These are phyloP conservation scores for Resseliella maxima DNA, from an alignment of 2,888 invertebrate genomes.

Conservation along the genomic window DNA sequence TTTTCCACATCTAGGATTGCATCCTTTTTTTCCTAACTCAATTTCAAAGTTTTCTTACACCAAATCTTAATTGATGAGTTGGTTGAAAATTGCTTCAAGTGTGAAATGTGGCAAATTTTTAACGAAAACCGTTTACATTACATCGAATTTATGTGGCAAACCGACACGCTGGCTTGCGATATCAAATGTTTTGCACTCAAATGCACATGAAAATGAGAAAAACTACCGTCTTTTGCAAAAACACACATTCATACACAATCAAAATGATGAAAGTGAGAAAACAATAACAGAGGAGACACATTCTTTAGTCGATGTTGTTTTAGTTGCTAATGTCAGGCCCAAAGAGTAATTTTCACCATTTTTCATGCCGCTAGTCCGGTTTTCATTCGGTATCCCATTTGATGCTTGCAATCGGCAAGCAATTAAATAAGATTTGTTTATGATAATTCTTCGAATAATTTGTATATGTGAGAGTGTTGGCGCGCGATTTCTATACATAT, in stretches of 20 bases:
- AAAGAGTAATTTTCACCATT: not conserved
- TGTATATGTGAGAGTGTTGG: too few species aligned
- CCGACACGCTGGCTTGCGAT: not conserved
- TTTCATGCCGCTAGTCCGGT: not conserved
- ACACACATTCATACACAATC: too few species aligned
- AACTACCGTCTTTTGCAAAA: too few species aligned
- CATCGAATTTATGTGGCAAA: not conserved
- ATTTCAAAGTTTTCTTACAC: not conserved
- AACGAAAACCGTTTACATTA: slow-evolving; percentile 6
- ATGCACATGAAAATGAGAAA: not conserved
- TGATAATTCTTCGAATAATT: not conserved
- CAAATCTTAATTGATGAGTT: not conserved
- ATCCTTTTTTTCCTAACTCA: not conserved
- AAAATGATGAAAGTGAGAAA: too few species aligned
- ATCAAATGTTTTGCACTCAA: not conserved
- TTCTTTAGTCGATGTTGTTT: not conserved
- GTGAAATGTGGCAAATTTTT: slow-evolving; percentile 33
- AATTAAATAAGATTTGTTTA: slow-evolving; percentile 42
- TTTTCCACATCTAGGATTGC: not conserved
- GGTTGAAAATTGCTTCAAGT: not conserved
- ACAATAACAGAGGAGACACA: too few species aligned
- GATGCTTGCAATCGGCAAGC: slow-evolving; percentile 1
- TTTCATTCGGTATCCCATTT: not conserved
- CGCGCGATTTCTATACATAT: too few species aligned
- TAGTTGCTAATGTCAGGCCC: not conserved